Conservation (phyloP, 2,888 invertebrate genomes). For the Tenthredo distinguenda region DNA sequence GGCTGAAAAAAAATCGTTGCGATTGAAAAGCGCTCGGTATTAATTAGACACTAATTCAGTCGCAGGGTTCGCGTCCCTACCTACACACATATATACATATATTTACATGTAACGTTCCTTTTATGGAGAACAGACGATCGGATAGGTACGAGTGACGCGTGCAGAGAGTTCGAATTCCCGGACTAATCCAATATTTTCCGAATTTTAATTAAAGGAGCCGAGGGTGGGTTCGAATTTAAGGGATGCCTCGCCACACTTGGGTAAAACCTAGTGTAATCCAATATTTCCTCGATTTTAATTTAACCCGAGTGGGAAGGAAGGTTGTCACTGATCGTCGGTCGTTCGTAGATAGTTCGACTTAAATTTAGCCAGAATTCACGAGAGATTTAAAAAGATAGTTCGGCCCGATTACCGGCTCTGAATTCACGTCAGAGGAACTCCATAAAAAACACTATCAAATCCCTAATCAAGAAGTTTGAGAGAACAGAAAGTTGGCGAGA, state of each 20-base stretch:
- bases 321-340: conserved; percentile 15
- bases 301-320: conserved; percentile 16
- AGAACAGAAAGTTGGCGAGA: conserved; percentile 62
- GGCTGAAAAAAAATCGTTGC: neutral
- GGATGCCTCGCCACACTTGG: conserved; percentile 1
- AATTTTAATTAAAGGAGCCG: conserved; percentile 45
- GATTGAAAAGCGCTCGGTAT: conserved; percentile 5
- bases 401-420: conserved; percentile 65
- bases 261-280: conserved; percentile 30
- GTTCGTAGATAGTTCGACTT: conserved; percentile 28
- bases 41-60: neutral
- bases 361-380: conserved; percentile 19
- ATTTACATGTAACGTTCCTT: neutral
- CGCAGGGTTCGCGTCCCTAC: neutral
- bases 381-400: conserved; percentile 62
- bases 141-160: conserved; percentile 25
- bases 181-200: conserved; percentile 33
- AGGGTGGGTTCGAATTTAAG: conserved; percentile 22
- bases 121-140: neutral
- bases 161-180: conserved; percentile 26
- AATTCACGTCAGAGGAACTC: conserved; percentile 62
- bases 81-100: neutral
- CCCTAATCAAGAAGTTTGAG: conserved; percentile 70
- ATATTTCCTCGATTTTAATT: conserved; percentile 48
- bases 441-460: conserved; percentile 69